Evolutionary conservation across 1,140 invertebrate species (phyloP), one percentile per base, ranked within the genome.

Genomic region (Sarcophaga bullata): DNA sequence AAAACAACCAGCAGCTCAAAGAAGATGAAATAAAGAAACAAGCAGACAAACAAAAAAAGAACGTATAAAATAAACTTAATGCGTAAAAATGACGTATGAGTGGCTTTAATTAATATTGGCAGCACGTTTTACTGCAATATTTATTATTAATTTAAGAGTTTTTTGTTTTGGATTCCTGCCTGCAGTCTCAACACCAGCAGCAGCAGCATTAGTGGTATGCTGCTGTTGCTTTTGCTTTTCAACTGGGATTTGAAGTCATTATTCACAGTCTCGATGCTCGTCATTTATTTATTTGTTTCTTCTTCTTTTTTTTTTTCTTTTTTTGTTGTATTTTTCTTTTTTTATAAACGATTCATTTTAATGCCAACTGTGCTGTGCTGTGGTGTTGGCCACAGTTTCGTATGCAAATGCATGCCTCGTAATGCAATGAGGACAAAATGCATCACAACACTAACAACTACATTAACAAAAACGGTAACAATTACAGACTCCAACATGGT

Each of bases 41-140:
- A n/a, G 4, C 15, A 0, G 7, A 58, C 15, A 58, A n/a, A 6
- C 54, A n/a, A 4, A 58, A 58, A 58, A 6, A n/a, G n/a, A n/a
- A n/a, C n/a, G n/a, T n/a, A 68, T 19, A 68, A 68, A 19, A 68
- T 19, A 68, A 68, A 19, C 62, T 68, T 68, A 68, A 68, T 68
- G 62, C 62, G 62, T 68, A 68, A 68, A 68, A 68, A 25, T 68
- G 62, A 68, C 62, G 17, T 68, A 68, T 68, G 62, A 68, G 19
- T 68, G 62, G 62, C 19, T 75, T 75, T 75, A 75, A 75, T 75
- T 75, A 75, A 75, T 75, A 75, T 75, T 75, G 73, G 73, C 73
- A 46, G 46, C 46, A 48, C 46, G 73, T 75, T 75, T 75, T 75
- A 75, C 46, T 48, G 73, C 73, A 75, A 75, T 75, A 75, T 75